These are phyloP conservation scores for Nineta flava DNA, from an alignment of 2,888 invertebrate genomes.

Conservation along the genomic window DNA sequence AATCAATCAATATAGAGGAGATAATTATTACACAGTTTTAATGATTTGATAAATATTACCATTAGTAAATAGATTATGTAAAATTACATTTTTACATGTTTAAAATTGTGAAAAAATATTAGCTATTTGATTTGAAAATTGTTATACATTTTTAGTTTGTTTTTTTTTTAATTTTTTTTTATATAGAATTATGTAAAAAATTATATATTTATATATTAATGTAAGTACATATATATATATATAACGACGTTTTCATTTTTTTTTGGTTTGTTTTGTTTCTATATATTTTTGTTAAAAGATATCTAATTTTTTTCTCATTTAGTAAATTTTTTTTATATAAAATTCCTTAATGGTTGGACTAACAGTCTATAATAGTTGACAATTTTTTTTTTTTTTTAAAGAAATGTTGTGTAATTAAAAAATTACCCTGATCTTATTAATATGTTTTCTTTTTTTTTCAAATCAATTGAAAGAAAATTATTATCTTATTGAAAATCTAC, in stretches of 20 bases:
- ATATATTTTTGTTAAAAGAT: neutral
- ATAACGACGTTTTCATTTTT: neutral
- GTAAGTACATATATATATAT: neutral
- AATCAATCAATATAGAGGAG: too few relatives aligned
- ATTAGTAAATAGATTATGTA: too few relatives aligned
- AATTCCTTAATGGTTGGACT: neutral
- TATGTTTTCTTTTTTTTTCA: neutral
- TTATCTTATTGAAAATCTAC: too few relatives aligned
- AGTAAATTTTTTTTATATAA: neutral
- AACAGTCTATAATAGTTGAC: neutral
- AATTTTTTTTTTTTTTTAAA: neutral
- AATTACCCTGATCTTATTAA: neutral
- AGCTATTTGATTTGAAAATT: too few relatives aligned
- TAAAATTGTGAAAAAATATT: too few relatives aligned
- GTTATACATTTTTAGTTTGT: neutral
- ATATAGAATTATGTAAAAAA: neutral
- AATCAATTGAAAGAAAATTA: too few relatives aligned
- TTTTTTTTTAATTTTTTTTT: neutral
- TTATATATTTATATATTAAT: too few relatives aligned
- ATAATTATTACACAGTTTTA: too few relatives aligned
- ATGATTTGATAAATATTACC: too few relatives aligned
- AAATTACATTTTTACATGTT: too few relatives aligned
- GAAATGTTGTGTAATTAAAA: neutral
- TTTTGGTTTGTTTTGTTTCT: neutral
- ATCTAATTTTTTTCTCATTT: neutral